Percentiles rank a stretch among this genome's conserved stretches.
Conservation (phyloP, 2,888 invertebrate species). For the Diogma glabrata region DNA sequence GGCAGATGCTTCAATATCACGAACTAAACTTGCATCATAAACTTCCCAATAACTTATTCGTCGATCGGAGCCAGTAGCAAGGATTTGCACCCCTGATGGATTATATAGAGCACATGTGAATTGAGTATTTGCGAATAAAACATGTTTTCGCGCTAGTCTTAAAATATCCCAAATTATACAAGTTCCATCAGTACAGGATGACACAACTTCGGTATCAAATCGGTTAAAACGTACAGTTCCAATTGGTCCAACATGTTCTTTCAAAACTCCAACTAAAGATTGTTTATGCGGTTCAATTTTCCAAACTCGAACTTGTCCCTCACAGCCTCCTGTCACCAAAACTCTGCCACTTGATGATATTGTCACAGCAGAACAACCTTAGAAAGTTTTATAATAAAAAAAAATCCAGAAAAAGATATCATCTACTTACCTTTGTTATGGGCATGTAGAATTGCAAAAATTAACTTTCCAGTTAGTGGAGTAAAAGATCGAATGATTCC, state of each 20-base stretch:
- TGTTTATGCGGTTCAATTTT: conserved; percentile 55
- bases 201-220: conserved; percentile 70
- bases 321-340: conserved; percentile 80
- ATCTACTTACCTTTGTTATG: conserved; percentile 85
- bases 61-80: conserved; percentile 77
- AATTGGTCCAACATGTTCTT: conserved; percentile 84
- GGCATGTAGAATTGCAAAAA: conserved; percentile 76
- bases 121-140: conserved; percentile 76
- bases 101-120: conserved; percentile 66
- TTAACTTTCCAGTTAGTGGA: conserved; percentile 65
- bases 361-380: conserved; percentile 57
- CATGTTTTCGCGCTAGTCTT: conserved; percentile 59
- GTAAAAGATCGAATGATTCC: conserved; percentile 72
- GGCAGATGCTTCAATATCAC: conserved; percentile 75
- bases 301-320: conserved; percentile 86
- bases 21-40: conserved; percentile 63
- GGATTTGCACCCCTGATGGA: conserved; percentile 62
- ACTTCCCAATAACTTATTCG: conserved; percentile 85
- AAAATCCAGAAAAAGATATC: too few relatives aligned
- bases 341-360: conserved; percentile 55
- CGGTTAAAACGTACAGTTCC: conserved; percentile 68
- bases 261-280: conserved; percentile 59
- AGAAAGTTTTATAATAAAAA: not conserved
- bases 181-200: conserved; percentile 84
- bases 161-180: conserved; percentile 84